Base-by-base conservation (phyloP, 2,797 vertebrate species). In the Ptychadena robeensis region DNA sequence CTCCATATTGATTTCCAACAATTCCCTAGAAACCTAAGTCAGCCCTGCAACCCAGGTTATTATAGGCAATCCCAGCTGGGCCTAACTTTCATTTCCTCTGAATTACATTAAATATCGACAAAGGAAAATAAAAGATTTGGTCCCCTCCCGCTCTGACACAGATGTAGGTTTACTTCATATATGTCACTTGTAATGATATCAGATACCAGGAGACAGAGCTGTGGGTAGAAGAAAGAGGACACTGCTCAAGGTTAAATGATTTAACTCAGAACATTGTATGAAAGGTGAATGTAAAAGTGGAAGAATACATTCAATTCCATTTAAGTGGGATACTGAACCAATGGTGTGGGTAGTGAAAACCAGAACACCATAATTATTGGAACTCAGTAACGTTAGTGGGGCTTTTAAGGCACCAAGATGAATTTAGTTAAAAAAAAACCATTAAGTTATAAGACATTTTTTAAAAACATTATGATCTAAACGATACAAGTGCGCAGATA, bases 61-160 rank as follows among this genome's bases (percentile, higher is more conserved):
- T 93, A 91, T 90, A 90, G 90, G 86, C 85, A 90, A 80, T 88
- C 90, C 89, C 89, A 68, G 86, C 77, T 86, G 90, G 83, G 87
- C 85, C 81, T 74, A 88, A 85, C 89, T 91, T 93, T 92, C 87
- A 91, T 92, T 93, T 92, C 87, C 85, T 91, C 89, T 89, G 91
- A 90, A 91, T 91, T 91, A 90, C 89, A 89, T 94, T 93, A 93
- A 93, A 93, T 93, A 89, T 87, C 88, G 90, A 92, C 90, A 92
- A 88, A 89, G 89, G 87, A 88, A 92, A 91, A 88, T 87, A 87
- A 66, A 77, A 65, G 34, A 90, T 88, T 86, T 86, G 89, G 83
- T 38, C 38, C 22, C 86, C 90, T 48, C 11, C 86, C 90, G 90
- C 89, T 88, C 88, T 87, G 86, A 88, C 64, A 85, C 78, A 84